These are phyloP conservation scores for Gonatopus flavifemur DNA, from an alignment of 1,140 invertebrate species.

Conservation along the genomic window DNA sequence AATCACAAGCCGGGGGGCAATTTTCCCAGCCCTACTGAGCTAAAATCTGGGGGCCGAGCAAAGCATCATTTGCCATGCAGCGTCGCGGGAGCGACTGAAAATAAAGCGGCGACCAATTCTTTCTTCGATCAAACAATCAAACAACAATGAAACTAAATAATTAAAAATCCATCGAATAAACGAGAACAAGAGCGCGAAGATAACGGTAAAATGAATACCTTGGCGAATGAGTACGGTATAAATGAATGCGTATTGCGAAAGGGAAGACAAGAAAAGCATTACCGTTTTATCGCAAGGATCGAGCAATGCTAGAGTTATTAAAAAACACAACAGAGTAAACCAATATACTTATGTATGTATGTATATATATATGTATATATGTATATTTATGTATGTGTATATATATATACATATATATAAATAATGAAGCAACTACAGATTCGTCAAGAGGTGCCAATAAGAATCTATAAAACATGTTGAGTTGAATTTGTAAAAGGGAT, in stretches of 20 bases:
- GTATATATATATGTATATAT: conserved; percentile 16
- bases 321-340: conserved; percentile 11
- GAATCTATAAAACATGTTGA: too few species aligned
- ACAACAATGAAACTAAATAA: too few species aligned
- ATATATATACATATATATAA: too few species aligned
- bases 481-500: too few species aligned
- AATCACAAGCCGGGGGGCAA: conserved; percentile 62
- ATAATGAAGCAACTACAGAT: too few species aligned
- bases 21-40: conserved; percentile 66
- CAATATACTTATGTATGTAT: background rate
- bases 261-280: conserved; percentile 2
- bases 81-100: conserved; percentile 58
- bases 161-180: too few species aligned
- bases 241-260: conserved; percentile 2
- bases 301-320: conserved; percentile 29
- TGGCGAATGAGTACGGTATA: conserved; percentile 43
- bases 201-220: conserved; percentile 52
- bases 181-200: conserved; percentile 54
- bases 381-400: too few species aligned
- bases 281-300: conserved; percentile 36
- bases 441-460: too few species aligned
- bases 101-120: conserved; percentile 54
- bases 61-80: conserved; percentile 56
- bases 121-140: conserved; percentile 54
- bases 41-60: conserved; percentile 49